A percentile compares a stretch with the other conserved stretches of the same genome.
These are phyloP conservation scores for Perca fluviatilis DNA, from an alignment of 2,113 vertebrate genomes.

Conservation along the genomic window DNA sequence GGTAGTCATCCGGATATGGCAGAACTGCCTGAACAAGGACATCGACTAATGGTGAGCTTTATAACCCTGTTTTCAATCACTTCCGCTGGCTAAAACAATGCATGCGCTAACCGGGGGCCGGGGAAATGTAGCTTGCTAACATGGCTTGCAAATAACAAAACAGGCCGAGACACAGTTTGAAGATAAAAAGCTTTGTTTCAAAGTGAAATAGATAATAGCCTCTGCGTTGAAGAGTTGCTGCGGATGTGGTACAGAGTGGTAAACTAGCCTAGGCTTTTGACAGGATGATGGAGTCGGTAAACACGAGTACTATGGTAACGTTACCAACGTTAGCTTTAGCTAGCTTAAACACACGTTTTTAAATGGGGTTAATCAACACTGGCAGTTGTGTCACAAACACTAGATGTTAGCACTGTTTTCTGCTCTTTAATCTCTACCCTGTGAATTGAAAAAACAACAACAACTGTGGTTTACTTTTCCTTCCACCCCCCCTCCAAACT, in stretches of 20 bases:
- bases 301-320: neutral
- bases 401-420: neutral
- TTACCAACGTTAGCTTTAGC: neutral
- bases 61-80: neutral
- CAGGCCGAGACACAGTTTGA: neutral
- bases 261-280: too few relatives aligned
- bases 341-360: neutral
- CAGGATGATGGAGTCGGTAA: too few relatives aligned
- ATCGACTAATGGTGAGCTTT: constrained; percentile 57
- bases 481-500: neutral
- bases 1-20: constrained; percentile 31
- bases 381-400: too few relatives aligned
- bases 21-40: neutral
- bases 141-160: neutral
- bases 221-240: neutral
- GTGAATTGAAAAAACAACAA: neutral
- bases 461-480: too few relatives aligned
- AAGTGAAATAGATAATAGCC: neutral
- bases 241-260: neutral
- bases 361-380: neutral
- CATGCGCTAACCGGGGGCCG: neutral
- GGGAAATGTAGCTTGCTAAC: neutral
- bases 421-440: neutral
- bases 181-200: neutral
- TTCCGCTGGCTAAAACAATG: neutral